Evolutionary conservation across 2,113 vertebrate species (phyloP).

Genomic region (Strix uralensis): DNA sequence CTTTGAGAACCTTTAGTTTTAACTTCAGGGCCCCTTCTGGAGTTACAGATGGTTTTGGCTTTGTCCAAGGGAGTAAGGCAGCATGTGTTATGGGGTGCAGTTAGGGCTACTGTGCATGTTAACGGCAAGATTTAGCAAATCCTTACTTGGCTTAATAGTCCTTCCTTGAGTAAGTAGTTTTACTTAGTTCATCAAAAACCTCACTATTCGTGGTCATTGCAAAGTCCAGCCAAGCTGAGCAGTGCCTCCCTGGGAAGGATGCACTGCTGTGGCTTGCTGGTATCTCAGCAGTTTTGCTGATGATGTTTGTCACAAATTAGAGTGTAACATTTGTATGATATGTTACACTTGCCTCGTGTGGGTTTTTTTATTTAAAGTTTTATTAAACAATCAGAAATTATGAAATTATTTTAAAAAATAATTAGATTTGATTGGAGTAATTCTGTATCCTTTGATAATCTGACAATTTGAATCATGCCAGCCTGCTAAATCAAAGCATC

Average conservation of each 20-base stretch:
- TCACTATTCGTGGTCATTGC: accelerated
- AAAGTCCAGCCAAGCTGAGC: accelerated
- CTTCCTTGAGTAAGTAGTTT: background rate
- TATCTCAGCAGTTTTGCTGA: background rate
- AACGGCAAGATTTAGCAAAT: background rate
- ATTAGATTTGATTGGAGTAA: background rate
- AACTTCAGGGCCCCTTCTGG: background rate
- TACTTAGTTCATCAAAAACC: accelerated
- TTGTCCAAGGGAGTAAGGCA: background rate
- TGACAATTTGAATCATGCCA: background rate
- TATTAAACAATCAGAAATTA: background rate
- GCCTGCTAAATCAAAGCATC: background rate
- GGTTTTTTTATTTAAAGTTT: background rate
- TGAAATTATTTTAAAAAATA: background rate
- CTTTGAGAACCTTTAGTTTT: background rate
- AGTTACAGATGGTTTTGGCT: background rate
- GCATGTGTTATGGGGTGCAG: accelerated
- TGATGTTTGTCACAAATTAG: background rate
- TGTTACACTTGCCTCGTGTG: background rate
- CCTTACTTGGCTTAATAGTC: background rate
- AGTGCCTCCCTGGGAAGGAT: background rate
- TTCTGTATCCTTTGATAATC: background rate
- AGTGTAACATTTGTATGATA: too few species aligned
- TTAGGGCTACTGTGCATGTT: background rate
- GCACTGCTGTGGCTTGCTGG: background rate